Base-by-base conservation (phyloP, 35 echinoderm and acorn worm genomes). In the Ptychodera flava region DNA sequence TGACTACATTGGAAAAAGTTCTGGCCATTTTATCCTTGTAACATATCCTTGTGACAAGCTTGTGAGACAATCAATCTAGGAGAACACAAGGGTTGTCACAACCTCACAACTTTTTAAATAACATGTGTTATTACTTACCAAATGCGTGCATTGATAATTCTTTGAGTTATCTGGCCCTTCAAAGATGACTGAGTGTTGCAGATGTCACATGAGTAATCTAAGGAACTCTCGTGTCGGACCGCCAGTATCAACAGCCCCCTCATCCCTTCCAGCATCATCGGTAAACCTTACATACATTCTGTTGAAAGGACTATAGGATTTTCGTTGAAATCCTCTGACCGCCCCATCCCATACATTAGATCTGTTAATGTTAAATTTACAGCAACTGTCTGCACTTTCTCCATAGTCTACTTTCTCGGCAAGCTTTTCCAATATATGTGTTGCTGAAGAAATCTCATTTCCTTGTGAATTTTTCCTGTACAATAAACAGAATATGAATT, bases 181-280 rank as follows among this genome's bases (percentile, higher is more conserved):
- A 82, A 88, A 88, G 27, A 88, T 30, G 29, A n/a, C 31, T 1
- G 35, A 45, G 16, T 37, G 15, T 82, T 88, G 79, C 15, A 88
- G 33, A 31, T 37, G 36, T 30, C 52, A 10, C 28, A 38, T 1
- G 15, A 82, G 33, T 1, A 82, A 37, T 16, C 77, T 30, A 37
- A 38, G 79, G 32, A 88, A 88, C 28, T 88, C 87, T 33, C 87
- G 81, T 75, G 35, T 29, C 10, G 87, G 87, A 0, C 87, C 87
- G 81, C 87, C 87, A 16, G 52, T 80, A 32, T 88, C 87, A 14
- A 88, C 53, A 29, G 87, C 87, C 12, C 87, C 87, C 36, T 82
- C 87, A 33, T 38, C 82, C 34, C 30, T 34, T 10, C 87, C 87
- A 36, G 52, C 30, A 22, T 36, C 52, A 31, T 88, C 87, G 6